Base-by-base conservation (phyloP, 2,888 invertebrate species). In the Harpagoxenus sublaevis region DNA sequence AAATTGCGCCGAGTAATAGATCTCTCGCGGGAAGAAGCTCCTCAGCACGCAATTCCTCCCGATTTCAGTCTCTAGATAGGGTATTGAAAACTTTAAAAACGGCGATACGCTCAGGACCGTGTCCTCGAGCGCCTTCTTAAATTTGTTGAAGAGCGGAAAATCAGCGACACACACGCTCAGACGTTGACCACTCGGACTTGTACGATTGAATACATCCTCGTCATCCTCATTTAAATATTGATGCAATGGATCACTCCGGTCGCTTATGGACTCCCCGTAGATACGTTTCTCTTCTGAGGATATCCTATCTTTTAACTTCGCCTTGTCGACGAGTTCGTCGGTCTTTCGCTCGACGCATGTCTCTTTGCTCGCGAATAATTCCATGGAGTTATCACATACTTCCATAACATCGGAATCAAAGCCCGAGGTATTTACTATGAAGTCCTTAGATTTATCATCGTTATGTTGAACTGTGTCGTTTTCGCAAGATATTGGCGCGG, bases 101-200 rank as follows among this genome's bases (percentile, higher is more conserved):
- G 99, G 99, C 0, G 99, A 99, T 87, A 98, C 97, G 0, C 98
- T 98, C 3, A 98, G 95, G 70, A 97, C 96, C 0, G 97, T 96
- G 79, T 97, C 97, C 88, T 97, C 97, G 10, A 98, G 95, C 0
- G 97, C 97, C 95, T 98, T 97, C 93, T 98, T 96, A 93, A 98
- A 98, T 86, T 96, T 96, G 94, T 97, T 97, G 18, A 96, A 95
- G 82, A 96, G 95, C 0, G 97, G 97, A 31, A 96, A 95, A 89
- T 97, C 96, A 1, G 96, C 95, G 0, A 96, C 96, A 0, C 95
- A 95, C 57, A 96, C 96, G 0, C 95, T 95, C 57, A 96, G 91
- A 31, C 94, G 94, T 86, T 96, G 95, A 28, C 92, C 92, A 31
- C 90, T 94, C n/a, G 93, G 92, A 88, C 93, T 94, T 70, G 90